Evolutionary conservation across 2,797 vertebrate genomes (phyloP).

Genomic region (Peromyscus eremicus): DNA sequence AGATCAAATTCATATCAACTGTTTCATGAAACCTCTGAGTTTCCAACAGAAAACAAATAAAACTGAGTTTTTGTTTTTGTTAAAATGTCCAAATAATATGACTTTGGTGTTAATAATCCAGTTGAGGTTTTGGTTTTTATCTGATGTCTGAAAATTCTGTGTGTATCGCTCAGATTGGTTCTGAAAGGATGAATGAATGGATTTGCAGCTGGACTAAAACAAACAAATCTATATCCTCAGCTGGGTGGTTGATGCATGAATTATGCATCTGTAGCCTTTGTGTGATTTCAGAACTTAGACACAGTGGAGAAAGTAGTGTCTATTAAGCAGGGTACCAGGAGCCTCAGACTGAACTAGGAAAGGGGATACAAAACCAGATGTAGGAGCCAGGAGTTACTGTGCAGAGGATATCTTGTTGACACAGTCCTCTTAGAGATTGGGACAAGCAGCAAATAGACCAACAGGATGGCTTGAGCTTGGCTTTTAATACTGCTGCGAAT

Average conservation of each 20-base stretch:
- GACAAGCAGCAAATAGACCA: constrained; percentile 28
- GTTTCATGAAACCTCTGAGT: background rate
- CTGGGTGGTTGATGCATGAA: constrained; percentile 55
- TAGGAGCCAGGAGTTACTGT: constrained; percentile 20
- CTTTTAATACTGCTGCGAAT: constrained; percentile 43
- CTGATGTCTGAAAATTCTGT: constrained; percentile 62
- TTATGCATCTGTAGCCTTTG: constrained; percentile 66
- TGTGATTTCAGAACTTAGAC: constrained; percentile 68
- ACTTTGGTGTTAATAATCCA: constrained; percentile 67
- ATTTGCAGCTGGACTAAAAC: constrained; percentile 73
- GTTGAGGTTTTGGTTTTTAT: constrained; percentile 65
- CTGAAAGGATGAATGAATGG: constrained; percentile 70
- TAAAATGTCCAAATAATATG: constrained; percentile 62
- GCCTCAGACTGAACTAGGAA: background rate
- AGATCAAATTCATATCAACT: constrained; percentile 65
- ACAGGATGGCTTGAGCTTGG: constrained; percentile 10
- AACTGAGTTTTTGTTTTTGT: constrained; percentile 1
- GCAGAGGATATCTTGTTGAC: constrained; percentile 14
- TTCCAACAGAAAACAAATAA: constrained; percentile 62
- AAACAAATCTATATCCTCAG: constrained; percentile 72
- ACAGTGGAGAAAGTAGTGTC: background rate
- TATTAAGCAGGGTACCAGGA: background rate
- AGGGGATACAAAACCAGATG: constrained; percentile 32
- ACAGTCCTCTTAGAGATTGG: constrained; percentile 26
- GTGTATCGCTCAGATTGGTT: constrained; percentile 53